Conservation (phyloP, 2,113 vertebrate species). For the Pituophis catenifer region DNA sequence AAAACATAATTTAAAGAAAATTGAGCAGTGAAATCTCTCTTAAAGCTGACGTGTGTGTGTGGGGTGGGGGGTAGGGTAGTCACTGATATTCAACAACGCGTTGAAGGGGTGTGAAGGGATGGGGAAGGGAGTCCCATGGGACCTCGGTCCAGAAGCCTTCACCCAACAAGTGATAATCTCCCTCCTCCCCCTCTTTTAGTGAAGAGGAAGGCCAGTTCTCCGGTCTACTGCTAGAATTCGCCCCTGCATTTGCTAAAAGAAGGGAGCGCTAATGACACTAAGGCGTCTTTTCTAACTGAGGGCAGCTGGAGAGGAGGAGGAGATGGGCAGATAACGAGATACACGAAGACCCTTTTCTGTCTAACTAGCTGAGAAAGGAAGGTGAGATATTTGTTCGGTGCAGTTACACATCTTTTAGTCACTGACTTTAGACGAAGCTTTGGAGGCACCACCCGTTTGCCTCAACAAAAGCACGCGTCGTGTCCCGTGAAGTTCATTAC, state of each 20-base stretch:
- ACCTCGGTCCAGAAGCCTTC: constrained; percentile 51
- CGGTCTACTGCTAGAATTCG: constrained; percentile 43
- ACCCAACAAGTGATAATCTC: constrained; percentile 74
- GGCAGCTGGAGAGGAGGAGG: constrained; percentile 37
- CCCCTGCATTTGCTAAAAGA: constrained; percentile 64
- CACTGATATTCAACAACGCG: not conserved
- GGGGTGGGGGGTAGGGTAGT: constrained; percentile 31
- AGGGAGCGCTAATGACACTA: constrained; percentile 66
- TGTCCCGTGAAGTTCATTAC: constrained; percentile 25
- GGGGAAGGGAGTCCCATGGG: constrained; percentile 59
- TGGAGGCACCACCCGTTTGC: not conserved
- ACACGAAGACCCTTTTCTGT: not conserved
- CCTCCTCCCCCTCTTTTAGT: constrained; percentile 22
- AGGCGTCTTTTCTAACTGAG: constrained; percentile 63
- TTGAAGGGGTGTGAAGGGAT: constrained; percentile 28
- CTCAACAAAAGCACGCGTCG: not conserved
- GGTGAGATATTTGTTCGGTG: not conserved
- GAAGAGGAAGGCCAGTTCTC: constrained; percentile 30
- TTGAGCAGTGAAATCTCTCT: not conserved
- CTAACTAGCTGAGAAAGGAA: not conserved
- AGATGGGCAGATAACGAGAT: not conserved
- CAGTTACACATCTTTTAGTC: not conserved
- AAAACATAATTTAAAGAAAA: not conserved
- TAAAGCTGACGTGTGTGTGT: not conserved
- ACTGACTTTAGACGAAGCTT: not conserved